Conservation (phyloP, 2,113 vertebrate genomes). For the Dipodomys ordii region DNA sequence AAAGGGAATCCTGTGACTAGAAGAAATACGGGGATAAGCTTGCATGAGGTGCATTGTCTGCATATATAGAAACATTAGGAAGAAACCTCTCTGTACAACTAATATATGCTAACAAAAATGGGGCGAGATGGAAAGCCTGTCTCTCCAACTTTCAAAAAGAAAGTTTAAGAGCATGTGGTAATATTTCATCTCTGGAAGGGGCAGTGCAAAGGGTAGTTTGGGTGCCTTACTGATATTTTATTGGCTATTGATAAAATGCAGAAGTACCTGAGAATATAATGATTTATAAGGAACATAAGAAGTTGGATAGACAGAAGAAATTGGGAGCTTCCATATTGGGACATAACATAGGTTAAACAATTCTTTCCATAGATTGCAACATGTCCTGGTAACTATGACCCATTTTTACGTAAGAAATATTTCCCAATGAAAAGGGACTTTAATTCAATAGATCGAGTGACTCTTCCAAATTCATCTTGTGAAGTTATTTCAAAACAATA, state of each 20-base stretch:
- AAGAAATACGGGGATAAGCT: no score
- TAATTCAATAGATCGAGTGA: not conserved
- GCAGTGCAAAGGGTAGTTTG: not conserved
- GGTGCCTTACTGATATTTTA: not conserved
- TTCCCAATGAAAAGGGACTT: slow-evolving; percentile 13
- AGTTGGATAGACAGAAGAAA: not conserved
- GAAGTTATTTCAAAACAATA: not conserved
- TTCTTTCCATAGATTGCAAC: not conserved
- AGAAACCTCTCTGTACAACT: no score
- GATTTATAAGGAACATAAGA: slow-evolving; percentile 8
- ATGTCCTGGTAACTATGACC: not conserved
- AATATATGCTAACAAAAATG: no score
- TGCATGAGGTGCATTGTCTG: no score
- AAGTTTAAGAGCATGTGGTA: no score
- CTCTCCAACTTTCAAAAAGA: no score
- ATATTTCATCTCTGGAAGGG: no score
- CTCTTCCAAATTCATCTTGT: not conserved
- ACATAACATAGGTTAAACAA: not conserved
- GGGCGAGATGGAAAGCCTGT: no score
- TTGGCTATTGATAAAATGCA: not conserved
- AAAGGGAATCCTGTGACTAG: no score
- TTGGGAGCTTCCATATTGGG: not conserved
- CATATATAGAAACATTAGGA: no score
- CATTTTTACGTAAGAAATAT: not conserved
- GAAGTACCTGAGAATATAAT: not conserved